Evolutionary conservation across 2,113 vertebrate genomes (phyloP), one percentile per base, ranked within the genome.

Genomic region (Formicarius rufipectus): DNA sequence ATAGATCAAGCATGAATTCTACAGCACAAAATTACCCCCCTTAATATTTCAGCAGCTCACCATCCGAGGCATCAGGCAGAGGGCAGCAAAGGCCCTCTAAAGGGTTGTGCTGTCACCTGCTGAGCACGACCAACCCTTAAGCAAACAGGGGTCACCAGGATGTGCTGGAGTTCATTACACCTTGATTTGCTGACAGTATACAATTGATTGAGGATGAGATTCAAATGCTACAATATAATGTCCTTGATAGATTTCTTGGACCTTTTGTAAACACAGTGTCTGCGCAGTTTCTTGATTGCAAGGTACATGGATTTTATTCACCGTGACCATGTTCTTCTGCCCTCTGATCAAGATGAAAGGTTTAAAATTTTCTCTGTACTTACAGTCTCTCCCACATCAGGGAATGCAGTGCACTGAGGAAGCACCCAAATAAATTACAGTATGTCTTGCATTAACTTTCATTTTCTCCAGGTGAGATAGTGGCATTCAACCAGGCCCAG

Each of bases 51-150:
- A 40, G 63, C 78, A 37, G 39, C 25, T 37, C 60, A 64, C 9
- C 55, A 55, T 64, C 74, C 1, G 4, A 53, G n/a, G 52, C 42
- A 5, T 27, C 81, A 80, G 92, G 88, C 79, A 96, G 92, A 94
- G 92, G 94, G 94, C 94, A 93, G 83, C 90, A 95, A 49, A 92
- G 44, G 25, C 82, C 18, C 68, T 77, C 13, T 12, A 47, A 35
- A 44, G 28, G 12, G 33, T 31, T 47, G 31, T 14, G 68, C 58
- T 47, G 18, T 1, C 35, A 7, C 39, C 2, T 12, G 60, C 37
- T 64, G 23, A n/a, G 60, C 30, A 22, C 52, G 58, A 33, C 21
- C 53, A 7, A 13, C 47, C 35, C 64, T 31, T 12, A 9, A n/a
- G 39, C 3, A 0, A 39, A 1, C 20, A n/a, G n/a, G n/a, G n/a